A percentile compares a stretch with the other conserved stretches of the same genome.
Conservation (phyloP, 2,888 invertebrate genomes). For the Andrena bucephala region DNA sequence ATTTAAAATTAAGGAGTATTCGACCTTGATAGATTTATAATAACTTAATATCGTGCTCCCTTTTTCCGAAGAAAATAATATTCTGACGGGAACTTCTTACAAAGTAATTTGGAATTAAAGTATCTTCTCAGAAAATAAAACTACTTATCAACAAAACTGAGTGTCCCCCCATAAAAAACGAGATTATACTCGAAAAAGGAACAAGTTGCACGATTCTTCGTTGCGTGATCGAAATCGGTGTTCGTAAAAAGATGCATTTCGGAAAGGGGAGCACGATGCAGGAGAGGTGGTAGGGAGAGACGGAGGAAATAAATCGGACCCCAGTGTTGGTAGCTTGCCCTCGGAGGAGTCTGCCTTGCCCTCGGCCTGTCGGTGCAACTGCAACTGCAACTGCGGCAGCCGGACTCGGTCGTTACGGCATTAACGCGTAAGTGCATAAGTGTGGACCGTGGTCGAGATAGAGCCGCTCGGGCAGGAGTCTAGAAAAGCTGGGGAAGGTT, state of each 20-base stretch:
- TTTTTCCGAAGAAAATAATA: too few relatives aligned
- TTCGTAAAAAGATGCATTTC: not conserved
- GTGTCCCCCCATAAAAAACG: too few relatives aligned
- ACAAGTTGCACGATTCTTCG: not conserved
- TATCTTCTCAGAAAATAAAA: too few relatives aligned
- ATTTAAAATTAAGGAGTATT: too few relatives aligned
- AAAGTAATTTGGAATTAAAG: too few relatives aligned
- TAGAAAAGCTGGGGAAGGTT: slow-evolving; percentile 67
- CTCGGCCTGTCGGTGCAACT: slow-evolving; percentile 54
- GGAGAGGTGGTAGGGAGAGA: not conserved
- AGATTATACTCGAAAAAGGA: too few relatives aligned
- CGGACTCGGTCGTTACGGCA: slow-evolving; percentile 68
- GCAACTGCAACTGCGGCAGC: slow-evolving; percentile 59
- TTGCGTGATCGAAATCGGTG: not conserved
- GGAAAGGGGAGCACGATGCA: not conserved
- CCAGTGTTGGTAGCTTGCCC: slow-evolving; percentile 44
- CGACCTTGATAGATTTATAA: too few relatives aligned
- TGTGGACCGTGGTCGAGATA: slow-evolving; percentile 69
- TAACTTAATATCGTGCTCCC: too few relatives aligned
- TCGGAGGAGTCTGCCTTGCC: slow-evolving; percentile 44
- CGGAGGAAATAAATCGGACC: slow-evolving; percentile 52
- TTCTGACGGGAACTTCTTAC: too few relatives aligned
- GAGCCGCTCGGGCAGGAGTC: slow-evolving; percentile 51
- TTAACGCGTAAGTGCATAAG: slow-evolving; percentile 75
- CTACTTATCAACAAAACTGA: too few relatives aligned